These are phyloP conservation scores for Arctia plantaginis DNA, from an alignment of 2,888 invertebrate species.

Conservation along the genomic window DNA sequence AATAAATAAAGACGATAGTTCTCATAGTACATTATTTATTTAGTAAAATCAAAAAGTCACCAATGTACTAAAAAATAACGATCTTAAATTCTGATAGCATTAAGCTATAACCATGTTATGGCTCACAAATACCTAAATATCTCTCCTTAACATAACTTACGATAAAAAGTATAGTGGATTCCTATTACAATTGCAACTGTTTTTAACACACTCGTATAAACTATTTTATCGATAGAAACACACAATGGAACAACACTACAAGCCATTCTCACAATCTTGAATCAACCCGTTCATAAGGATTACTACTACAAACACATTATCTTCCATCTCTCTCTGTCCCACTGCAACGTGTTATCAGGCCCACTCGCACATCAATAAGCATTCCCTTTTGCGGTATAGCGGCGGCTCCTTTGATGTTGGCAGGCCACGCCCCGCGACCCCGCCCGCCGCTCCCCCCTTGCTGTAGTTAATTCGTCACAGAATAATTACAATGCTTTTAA, in stretches of 20 bases:
- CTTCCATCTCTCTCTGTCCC: slow-evolving; percentile 57
- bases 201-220: background rate
- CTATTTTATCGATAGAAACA: slow-evolving; percentile 47
- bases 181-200: background rate
- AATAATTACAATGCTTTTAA: slow-evolving; percentile 84
- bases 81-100: too few species aligned
- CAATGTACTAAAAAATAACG: too few species aligned
- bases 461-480: slow-evolving; percentile 81
- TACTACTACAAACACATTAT: slow-evolving; percentile 77
- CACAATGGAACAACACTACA: slow-evolving; percentile 62
- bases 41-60: too few species aligned
- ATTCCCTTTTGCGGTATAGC: slow-evolving; percentile 73
- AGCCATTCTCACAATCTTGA: slow-evolving; percentile 78
- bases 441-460: slow-evolving; percentile 63
- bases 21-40: too few species aligned
- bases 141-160: background rate
- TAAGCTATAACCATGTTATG: too few species aligned
- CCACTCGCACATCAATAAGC: slow-evolving; percentile 68
- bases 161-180: background rate
- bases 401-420: slow-evolving; percentile 79
- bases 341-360: slow-evolving; percentile 35
- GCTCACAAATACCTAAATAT: too few species aligned
- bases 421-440: slow-evolving; percentile 73
- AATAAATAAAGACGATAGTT: too few species aligned
- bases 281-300: slow-evolving; percentile 80